A percentile compares a stretch with the other conserved stretches of the same genome.
phyloP scores from a whole-genome alignment of 2,113 vertebrate genomes.

The Spilogale gracilis region DNA sequence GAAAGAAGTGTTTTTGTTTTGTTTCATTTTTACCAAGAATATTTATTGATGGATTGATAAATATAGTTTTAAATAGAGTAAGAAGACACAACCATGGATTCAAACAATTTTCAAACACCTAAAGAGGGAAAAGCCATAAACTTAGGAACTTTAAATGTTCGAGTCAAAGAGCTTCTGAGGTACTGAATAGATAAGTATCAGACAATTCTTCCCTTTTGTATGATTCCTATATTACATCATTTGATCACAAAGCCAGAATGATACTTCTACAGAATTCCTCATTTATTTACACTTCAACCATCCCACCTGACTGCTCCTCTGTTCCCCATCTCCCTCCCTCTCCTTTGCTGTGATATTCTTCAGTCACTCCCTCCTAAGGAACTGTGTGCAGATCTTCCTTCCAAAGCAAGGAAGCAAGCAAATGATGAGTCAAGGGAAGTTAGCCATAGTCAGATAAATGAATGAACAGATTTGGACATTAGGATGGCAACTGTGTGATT shows the following conservation, averaged over 20 bases:
- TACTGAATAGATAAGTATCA: slow-evolving; percentile 48
- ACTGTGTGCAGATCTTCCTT: slow-evolving; percentile 12
- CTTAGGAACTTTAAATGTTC: slow-evolving; percentile 70
- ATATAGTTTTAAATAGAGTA: slow-evolving; percentile 82
- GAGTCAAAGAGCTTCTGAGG: slow-evolving; percentile 69
- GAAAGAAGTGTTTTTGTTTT: slow-evolving; percentile 36
- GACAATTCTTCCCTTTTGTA: slow-evolving; percentile 59
- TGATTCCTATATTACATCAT: slow-evolving; percentile 66
- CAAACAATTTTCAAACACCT: slow-evolving; percentile 71
- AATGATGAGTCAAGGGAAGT: slow-evolving; percentile 63
- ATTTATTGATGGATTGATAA: slow-evolving; percentile 84
- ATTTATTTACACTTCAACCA: neutral
- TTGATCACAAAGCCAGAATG: slow-evolving; percentile 62
- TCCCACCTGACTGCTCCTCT: neutral
- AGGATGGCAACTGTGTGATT: slow-evolving; percentile 1
- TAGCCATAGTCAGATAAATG: slow-evolving; percentile 45
- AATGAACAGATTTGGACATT: slow-evolving; percentile 23
- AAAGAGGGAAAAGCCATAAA: slow-evolving; percentile 62
- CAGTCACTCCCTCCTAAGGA: slow-evolving; percentile 14
- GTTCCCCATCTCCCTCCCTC: neutral
- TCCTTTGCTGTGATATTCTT: neutral
- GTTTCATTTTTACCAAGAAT: slow-evolving; percentile 62
- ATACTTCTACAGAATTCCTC: slow-evolving; percentile 52
- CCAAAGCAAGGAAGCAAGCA: slow-evolving; percentile 36
- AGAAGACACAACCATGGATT: slow-evolving; percentile 83